Conservation (phyloP, 1,140 invertebrate genomes). For the Nautilus pompilius region DNA sequence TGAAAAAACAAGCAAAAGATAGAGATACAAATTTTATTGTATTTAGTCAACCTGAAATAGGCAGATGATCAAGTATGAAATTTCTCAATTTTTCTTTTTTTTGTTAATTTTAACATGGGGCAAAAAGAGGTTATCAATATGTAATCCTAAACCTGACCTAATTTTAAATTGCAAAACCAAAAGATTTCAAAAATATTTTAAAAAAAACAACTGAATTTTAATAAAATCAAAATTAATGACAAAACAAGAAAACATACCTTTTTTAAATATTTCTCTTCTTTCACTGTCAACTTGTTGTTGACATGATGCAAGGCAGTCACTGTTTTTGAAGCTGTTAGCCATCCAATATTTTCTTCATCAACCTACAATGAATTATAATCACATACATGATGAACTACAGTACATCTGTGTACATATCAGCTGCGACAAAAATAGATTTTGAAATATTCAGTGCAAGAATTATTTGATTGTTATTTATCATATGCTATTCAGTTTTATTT, state of each 20-base stretch:
- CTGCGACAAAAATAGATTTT: too few species aligned
- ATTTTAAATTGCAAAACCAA: neutral
- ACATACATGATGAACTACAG: neutral
- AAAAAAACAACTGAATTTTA: neutral
- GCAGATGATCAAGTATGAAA: neutral
- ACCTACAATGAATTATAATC: slow-evolving; percentile 23
- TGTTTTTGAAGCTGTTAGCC: slow-evolving; percentile 32
- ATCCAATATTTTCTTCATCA: slow-evolving; percentile 35
- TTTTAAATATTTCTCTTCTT: slow-evolving; percentile 44
- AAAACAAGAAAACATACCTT: slow-evolving; percentile 26
- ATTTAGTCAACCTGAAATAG: neutral
- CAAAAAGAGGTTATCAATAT: neutral
- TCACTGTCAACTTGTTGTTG: slow-evolving; percentile 37
- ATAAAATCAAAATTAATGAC: neutral
- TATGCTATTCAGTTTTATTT: too few species aligned
- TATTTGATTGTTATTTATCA: too few species aligned
- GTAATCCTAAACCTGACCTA: neutral
- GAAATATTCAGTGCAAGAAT: too few species aligned
- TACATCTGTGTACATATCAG: too few species aligned
- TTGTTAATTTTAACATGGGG: neutral
- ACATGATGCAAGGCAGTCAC: slow-evolving; percentile 38
- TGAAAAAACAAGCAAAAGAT: slow-evolving; percentile 13
- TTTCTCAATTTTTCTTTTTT: neutral
- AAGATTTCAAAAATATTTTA: neutral
- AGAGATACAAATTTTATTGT: neutral